Evolutionary conservation across 2,797 vertebrate species (phyloP).

Genomic region (Crocodylus rhombifer): DNA sequence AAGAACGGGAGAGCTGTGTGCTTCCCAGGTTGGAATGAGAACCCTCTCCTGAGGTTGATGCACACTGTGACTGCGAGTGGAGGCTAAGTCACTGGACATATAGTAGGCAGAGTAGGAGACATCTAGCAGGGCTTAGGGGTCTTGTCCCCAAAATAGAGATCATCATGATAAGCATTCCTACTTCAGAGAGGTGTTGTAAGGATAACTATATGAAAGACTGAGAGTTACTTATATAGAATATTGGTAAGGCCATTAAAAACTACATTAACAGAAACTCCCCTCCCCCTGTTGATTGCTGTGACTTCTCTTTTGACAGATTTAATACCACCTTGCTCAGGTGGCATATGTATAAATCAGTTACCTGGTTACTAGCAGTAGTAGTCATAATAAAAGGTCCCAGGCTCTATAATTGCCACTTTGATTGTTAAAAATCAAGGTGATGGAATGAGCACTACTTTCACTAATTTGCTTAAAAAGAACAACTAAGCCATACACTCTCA

Average conservation of each 20-base stretch:
- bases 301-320: neutral
- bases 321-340: rapidly evolving
- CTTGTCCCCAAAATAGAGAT: neutral
- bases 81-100: too few species aligned
- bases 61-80: too few species aligned
- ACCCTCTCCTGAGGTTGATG: too few species aligned
- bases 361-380: neutral
- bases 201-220: neutral
- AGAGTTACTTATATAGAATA: neutral
- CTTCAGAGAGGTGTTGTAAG: neutral
- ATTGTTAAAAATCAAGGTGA: neutral
- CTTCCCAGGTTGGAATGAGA: too few species aligned
- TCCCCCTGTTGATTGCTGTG: too few species aligned
- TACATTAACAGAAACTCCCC: neutral
- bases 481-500: rapidly evolving
- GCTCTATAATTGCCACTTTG: neutral
- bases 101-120: too few species aligned
- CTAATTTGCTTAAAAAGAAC: neutral
- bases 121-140: too few species aligned
- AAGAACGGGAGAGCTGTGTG: too few species aligned
- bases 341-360: neutral
- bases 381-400: neutral
- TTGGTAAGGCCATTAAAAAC: neutral
- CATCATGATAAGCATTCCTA: neutral
- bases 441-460: rapidly evolving